A percentile compares a stretch with the other conserved stretches of the same genome.
Evolutionary conservation across 2,797 vertebrate genomes (phyloP).

Genomic region (Poecilia picta): DNA sequence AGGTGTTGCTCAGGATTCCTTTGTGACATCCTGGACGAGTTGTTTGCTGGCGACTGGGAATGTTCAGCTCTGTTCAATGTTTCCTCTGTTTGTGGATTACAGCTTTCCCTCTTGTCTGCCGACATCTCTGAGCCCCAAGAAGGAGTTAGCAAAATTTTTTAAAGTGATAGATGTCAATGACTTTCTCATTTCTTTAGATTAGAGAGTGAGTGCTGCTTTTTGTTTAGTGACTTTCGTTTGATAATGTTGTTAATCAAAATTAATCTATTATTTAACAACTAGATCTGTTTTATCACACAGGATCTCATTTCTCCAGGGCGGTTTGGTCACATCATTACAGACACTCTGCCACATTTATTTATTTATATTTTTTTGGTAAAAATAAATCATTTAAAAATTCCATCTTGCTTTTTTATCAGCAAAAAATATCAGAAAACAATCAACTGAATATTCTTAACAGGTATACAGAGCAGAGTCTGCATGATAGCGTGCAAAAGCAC

Average conservation of each 20-base stretch:
- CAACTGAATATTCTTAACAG: constrained; percentile 18
- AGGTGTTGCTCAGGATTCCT: not conserved
- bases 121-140: not conserved
- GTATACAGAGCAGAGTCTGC: constrained; percentile 19
- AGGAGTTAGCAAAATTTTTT: not conserved
- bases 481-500: constrained; percentile 41
- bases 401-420: not conserved
- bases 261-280: not conserved
- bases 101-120: not conserved
- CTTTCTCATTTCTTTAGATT: not conserved
- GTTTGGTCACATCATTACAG: not conserved
- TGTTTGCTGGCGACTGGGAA: not conserved
- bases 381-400: not conserved
- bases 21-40: not conserved
- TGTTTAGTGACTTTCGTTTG: not conserved
- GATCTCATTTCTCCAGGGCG: not conserved
- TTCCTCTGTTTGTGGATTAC: not conserved
- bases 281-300: not conserved
- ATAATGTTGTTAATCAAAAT: not conserved
- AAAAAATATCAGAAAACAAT: not conserved
- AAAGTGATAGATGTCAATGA: not conserved
- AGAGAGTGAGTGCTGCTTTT: not conserved
- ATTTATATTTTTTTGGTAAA: not conserved
- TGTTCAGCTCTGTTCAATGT: not conserved
- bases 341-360: not conserved